Evolutionary conservation across 2,113 vertebrate genomes (phyloP), one percentile per base, ranked within the genome.

Genomic region (Mixornis gularis): DNA sequence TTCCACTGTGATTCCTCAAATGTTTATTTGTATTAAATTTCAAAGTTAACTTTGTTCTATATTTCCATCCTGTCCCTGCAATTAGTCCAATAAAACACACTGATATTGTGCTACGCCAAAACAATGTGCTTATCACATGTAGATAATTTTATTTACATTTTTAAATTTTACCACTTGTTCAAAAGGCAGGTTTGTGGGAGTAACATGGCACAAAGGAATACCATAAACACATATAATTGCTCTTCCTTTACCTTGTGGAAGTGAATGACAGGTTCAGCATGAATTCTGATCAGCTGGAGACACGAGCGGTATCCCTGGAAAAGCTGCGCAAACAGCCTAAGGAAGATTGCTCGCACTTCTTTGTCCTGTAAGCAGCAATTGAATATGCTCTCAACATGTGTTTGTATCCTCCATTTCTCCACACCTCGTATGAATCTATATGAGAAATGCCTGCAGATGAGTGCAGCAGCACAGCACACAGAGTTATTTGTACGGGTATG

Each of bases 261-360:
- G 97, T 99, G 98, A 97, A 99, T 99, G 88, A 99, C 98, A 25
- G 99, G 98, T 94, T 99, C 99, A 62, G 99, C 98, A 94, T 99
- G 99, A 92, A 99, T 99, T 89, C 99, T 98, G 96, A 99, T 99
- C 90, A 99, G 98, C 96, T 99, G 99, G 91, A 99, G 98, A 92
- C 99, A 99, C 7, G 99, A 99, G 56, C 99, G 98, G 96, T 99
- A 99, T 79, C 99, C 99, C 97, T 99, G 99, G 96, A 99, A 99
- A 95, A 99, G 98, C 93, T 99, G 99, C 82, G 99, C 99, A 97
- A 99, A 99, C 76, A 99, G 97, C 95, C 99, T 97, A 94, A 99
- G 99, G 96, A 99, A 99, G 96, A 99, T 98, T 17, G 99, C 98
- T 91, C 99, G 96, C 78, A 99, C 98, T 95, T 99, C 99, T 97